Conservation (phyloP, 2,888 invertebrate genomes). For the Microdon myrmicae region DNA sequence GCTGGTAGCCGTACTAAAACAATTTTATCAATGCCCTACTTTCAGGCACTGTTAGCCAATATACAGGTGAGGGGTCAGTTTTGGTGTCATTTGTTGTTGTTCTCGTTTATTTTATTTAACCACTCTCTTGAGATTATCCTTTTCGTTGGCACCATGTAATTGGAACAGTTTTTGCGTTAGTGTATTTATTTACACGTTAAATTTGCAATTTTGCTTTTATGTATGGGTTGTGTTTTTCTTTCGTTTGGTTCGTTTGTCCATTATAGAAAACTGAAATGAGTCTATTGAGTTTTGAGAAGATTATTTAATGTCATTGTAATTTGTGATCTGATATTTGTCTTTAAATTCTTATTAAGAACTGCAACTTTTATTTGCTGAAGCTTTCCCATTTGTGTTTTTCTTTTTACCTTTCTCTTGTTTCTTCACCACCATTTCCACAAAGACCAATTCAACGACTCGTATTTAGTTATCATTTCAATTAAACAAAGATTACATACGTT, state of each 20-base stretch:
- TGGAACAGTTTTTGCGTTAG: conserved; percentile 35
- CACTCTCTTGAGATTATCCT: conserved; percentile 15
- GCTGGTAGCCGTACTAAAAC: conserved; percentile 65
- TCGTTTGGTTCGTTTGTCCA: too few relatives aligned
- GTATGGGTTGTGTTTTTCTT: conserved; percentile 30
- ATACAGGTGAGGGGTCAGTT: conserved; percentile 74
- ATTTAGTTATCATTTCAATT: conserved; percentile 16
- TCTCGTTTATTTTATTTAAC: conserved; percentile 40
- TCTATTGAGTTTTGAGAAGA: conserved; percentile 2
- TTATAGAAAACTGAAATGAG: too few relatives aligned
- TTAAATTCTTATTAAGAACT: too few relatives aligned
- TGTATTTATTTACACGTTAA: conserved; percentile 29
- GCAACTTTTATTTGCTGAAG: conserved; percentile 45
- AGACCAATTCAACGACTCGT: conserved; percentile 34
- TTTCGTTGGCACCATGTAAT: conserved; percentile 42
- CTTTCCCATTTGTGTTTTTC: conserved; percentile 39
- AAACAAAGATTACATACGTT: conserved; percentile 14
- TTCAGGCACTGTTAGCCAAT: conserved; percentile 76
- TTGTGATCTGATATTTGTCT: conserved; percentile 6
- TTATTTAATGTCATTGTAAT: conserved; percentile 9
- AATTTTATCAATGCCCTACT: conserved; percentile 71
- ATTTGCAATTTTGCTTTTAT: conserved; percentile 38
- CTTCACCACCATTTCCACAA: conserved; percentile 22
- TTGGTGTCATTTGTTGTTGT: conserved; percentile 32
- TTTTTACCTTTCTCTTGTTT: conserved; percentile 25